These are phyloP conservation scores for Anguilla anguilla DNA, from an alignment of 2,797 vertebrate species.

Conservation along the genomic window DNA sequence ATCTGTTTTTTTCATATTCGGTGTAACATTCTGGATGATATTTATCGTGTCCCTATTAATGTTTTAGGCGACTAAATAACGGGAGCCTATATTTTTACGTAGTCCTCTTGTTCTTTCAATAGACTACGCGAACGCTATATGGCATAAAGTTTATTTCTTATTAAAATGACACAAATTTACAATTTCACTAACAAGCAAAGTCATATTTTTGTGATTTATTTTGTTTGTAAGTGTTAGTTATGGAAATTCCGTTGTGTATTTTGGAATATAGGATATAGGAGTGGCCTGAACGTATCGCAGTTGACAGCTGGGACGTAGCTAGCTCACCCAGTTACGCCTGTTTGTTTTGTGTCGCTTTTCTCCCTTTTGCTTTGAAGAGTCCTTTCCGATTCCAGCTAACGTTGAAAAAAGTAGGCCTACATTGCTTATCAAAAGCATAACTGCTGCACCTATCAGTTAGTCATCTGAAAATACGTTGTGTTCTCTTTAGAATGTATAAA, in stretches of 20 bases:
- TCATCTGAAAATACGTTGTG: background rate
- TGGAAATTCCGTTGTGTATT: background rate
- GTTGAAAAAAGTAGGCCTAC: background rate
- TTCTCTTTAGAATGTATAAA: background rate
- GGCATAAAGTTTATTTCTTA: slow-evolving; percentile 13
- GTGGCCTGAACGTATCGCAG: slow-evolving; percentile 19
- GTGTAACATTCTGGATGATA: background rate
- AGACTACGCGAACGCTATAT: background rate
- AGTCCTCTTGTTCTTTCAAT: background rate
- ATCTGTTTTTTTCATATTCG: background rate
- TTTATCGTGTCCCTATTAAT: background rate
- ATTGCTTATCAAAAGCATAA: background rate
- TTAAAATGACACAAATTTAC: background rate
- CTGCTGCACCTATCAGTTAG: background rate
- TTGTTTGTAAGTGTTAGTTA: background rate
- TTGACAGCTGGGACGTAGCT: slow-evolving; percentile 20
- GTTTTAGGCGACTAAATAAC: background rate
- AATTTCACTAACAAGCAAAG: background rate
- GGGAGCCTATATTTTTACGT: background rate
- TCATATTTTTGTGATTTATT: background rate
- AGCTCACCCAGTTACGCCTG: slow-evolving; percentile 7
- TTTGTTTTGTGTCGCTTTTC: slow-evolving; percentile 17
- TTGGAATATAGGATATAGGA: background rate
- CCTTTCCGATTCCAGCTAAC: background rate
- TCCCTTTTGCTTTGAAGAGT: background rate